A percentile compares a stretch with the other conserved stretches of the same genome.
These are phyloP conservation scores for Temnothorax ravouxi DNA, from an alignment of 2,888 invertebrate genomes.

Conservation along the genomic window DNA sequence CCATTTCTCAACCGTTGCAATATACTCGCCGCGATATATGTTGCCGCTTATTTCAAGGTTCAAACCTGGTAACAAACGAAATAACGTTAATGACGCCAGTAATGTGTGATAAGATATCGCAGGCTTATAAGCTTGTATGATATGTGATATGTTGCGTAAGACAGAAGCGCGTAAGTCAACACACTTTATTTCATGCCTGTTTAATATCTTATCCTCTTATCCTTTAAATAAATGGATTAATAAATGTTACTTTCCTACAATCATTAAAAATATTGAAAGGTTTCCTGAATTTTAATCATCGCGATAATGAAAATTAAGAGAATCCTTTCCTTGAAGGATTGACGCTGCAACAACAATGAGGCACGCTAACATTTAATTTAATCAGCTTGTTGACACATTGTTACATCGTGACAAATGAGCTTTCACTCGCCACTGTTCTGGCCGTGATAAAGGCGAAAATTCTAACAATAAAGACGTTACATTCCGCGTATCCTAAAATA, in stretches of 20 bases:
- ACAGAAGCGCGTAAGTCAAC: background rate
- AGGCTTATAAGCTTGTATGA: conserved; percentile 4
- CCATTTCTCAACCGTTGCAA: conserved; percentile 30
- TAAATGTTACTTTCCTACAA: background rate
- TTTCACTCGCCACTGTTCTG: conserved; percentile 14
- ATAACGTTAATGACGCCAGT: conserved; percentile 27
- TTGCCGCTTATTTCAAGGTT: conserved; percentile 5
- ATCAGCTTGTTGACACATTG: conserved; percentile 30
- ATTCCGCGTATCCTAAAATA: conserved; percentile 72
- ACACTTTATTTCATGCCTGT: background rate
- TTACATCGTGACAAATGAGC: conserved; percentile 21
- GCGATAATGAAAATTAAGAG: background rate
- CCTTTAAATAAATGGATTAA: background rate
- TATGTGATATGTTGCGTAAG: background rate
- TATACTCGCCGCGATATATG: conserved; percentile 17
- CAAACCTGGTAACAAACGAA: conserved; percentile 16
- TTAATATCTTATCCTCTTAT: background rate
- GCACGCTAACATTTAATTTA: conserved; percentile 27
- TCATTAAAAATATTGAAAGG: background rate
- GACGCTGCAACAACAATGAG: background rate
- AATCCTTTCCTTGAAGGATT: background rate
- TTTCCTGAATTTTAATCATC: background rate
- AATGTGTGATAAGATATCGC: conserved; percentile 8
- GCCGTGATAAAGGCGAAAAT: conserved; percentile 36
- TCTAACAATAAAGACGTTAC: conserved; percentile 71